Evolutionary conservation across 2,888 invertebrate genomes (phyloP).

Genomic region (Heliothis peltigera): DNA sequence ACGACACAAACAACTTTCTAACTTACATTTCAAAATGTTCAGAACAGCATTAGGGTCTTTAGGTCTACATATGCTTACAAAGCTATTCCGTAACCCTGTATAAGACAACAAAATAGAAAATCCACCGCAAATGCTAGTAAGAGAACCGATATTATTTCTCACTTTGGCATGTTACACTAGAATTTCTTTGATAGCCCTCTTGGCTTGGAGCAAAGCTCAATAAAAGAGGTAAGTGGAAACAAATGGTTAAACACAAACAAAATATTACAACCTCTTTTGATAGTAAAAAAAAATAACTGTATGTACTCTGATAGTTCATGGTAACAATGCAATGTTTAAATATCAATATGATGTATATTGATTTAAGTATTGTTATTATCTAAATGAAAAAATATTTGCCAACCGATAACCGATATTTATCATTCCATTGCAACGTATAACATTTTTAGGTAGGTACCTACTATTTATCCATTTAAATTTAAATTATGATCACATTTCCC

Average conservation of each 20-base stretch:
- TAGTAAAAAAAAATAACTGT: not conserved
- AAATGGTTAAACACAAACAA: constrained; percentile 9
- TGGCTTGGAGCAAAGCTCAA: constrained; percentile 14
- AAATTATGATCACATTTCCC: too few relatives aligned
- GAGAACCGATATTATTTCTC: constrained; percentile 39
- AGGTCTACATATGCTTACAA: constrained; percentile 2
- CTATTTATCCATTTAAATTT: too few relatives aligned
- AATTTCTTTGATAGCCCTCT: constrained; percentile 39
- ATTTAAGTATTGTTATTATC: not conserved
- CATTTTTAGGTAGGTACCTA: too few relatives aligned
- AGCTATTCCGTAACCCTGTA: not conserved
- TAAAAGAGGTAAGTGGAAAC: constrained; percentile 32
- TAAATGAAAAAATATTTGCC: not conserved
- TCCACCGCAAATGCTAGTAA: constrained; percentile 29
- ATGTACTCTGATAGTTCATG: too few relatives aligned
- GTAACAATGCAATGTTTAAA: not conserved
- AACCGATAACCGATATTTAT: not conserved
- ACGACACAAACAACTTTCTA: not conserved
- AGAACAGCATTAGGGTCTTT: not conserved
- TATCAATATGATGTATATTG: not conserved
- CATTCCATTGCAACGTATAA: too few relatives aligned
- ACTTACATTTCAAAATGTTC: not conserved
- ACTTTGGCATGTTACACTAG: constrained; percentile 23
- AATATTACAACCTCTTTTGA: not conserved
- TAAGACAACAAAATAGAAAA: constrained; percentile 20